Conservation (phyloP, 2,113 vertebrate genomes). For the Indicator maculatus region DNA sequence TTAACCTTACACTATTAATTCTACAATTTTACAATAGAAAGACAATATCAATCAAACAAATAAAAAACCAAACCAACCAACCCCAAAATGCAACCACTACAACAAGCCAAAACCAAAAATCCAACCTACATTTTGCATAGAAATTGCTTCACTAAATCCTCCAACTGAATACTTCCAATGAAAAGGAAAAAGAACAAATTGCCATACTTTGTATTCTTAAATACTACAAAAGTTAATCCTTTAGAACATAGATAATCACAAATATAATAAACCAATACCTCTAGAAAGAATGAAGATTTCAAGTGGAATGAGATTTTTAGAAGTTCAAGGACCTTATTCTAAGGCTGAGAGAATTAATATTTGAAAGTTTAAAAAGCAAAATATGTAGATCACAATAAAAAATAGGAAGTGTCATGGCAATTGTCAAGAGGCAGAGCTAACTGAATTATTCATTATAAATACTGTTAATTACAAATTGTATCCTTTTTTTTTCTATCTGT, state of each 20-base stretch:
- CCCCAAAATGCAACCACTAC: background rate
- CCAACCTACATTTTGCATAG: background rate
- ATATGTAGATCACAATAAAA: background rate
- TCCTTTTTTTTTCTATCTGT: background rate
- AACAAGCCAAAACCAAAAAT: background rate
- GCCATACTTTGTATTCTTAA: background rate
- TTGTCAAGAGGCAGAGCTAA: background rate
- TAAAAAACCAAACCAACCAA: background rate
- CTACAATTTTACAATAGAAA: background rate
- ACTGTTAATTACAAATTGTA: slow-evolving; percentile 40
- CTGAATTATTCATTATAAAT: slow-evolving; percentile 38
- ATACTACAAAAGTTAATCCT: background rate
- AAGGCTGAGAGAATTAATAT: background rate
- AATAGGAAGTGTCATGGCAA: background rate
- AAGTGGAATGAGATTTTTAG: background rate
- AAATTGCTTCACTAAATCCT: background rate
- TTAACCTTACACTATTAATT: background rate
- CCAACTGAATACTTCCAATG: background rate
- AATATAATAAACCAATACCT: background rate
- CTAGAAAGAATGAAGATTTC: background rate
- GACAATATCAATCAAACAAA: background rate
- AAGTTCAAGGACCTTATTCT: background rate
- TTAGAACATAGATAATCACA: background rate
- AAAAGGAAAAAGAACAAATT: background rate
- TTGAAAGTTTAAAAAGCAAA: background rate